phyloP scores from a whole-genome alignment of 2,113 vertebrate species.

The Stercorarius parasiticus region DNA sequence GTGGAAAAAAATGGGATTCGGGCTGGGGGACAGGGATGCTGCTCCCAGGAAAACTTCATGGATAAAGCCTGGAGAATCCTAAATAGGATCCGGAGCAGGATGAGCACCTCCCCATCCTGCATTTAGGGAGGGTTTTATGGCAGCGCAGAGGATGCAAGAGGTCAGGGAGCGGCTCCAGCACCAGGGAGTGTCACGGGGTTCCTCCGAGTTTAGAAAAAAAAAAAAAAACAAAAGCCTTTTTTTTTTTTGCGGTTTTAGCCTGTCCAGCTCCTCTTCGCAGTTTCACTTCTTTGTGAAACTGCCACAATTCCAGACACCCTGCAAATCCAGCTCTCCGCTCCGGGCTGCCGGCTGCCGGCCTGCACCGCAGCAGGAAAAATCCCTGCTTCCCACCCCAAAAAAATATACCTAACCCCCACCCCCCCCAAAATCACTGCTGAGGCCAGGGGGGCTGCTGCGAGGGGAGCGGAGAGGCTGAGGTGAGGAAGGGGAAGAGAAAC shows the following conservation, averaged over 20 bases:
- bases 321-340: not conserved
- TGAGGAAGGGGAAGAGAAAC: not conserved
- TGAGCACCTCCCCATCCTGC: not conserved
- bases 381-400: not conserved
- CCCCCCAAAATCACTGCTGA: not conserved
- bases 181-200: not conserved
- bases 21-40: not conserved
- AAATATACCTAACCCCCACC: not conserved
- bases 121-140: not conserved
- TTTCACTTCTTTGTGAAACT: conserved; percentile 12
- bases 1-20: fast-evolving
- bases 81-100: not conserved
- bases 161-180: not conserved
- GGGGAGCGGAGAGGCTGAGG: fast-evolving
- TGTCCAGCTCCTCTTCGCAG: not conserved
- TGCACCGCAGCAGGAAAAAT: not conserved
- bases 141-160: not conserved
- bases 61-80: not conserved
- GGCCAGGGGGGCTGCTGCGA: not conserved
- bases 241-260: not conserved
- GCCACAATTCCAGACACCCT: no score
- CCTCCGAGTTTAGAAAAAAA: not conserved
- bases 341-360: fast-evolving
- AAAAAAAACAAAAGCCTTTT: not conserved
- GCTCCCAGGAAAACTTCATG: not conserved